Percentiles rank a stretch among this genome's conserved stretches.
Evolutionary conservation across 2,113 vertebrate species (phyloP).

Genomic region (Xenotilapia flavipinnis): DNA sequence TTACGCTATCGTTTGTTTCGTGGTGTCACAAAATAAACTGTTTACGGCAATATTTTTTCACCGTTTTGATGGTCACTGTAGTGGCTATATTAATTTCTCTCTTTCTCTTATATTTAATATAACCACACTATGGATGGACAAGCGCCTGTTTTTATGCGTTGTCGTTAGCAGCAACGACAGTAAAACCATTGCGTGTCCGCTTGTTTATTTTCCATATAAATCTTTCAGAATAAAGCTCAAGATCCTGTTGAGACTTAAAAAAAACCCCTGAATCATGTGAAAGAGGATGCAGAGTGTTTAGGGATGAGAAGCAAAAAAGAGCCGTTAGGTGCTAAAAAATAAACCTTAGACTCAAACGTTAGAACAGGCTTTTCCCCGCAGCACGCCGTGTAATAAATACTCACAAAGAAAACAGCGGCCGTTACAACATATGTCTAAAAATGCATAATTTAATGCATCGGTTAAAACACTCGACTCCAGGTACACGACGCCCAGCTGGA

Average conservation of each 20-base stretch:
- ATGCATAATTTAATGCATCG: rapidly evolving
- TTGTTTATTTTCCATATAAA: neutral
- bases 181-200: rapidly evolving
- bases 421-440: neutral
- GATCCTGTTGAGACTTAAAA: neutral
- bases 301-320: rapidly evolving
- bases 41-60: rapidly evolving
- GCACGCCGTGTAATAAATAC: neutral
- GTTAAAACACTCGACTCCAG: neutral
- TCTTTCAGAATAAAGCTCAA: rapidly evolving
- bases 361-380: neutral
- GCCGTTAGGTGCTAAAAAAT: rapidly evolving
- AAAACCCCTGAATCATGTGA: rapidly evolving
- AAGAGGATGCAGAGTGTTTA: rapidly evolving
- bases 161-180: rapidly evolving
- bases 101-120: neutral
- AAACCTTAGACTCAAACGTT: rapidly evolving
- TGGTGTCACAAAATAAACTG: neutral
- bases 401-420: neutral
- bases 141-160: rapidly evolving
- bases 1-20: neutral
- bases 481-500: rapidly evolving
- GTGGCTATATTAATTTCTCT: neutral
- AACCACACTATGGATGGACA: rapidly evolving
- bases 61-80: rapidly evolving